phyloP scores from a whole-genome alignment of 2,797 vertebrate species.

The Sebastes cheni region DNA sequence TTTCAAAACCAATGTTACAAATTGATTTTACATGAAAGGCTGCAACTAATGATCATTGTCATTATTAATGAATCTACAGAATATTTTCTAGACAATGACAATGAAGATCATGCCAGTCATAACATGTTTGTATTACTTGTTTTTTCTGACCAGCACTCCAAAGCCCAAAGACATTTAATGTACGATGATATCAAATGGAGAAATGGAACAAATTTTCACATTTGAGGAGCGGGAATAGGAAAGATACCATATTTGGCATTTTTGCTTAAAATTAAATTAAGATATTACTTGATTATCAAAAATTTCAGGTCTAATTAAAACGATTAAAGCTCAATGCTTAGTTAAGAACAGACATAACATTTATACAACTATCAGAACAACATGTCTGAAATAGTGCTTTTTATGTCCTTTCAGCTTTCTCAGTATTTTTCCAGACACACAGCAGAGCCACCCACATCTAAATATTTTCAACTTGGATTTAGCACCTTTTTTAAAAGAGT shows the following conservation, averaged over 20 bases:
- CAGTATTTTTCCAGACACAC: background rate
- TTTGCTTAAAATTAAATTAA: background rate
- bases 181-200: background rate
- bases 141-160: background rate
- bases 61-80: background rate
- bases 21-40: background rate
- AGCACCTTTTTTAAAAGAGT: background rate
- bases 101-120: background rate
- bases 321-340: background rate
- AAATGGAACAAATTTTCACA: background rate
- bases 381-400: background rate
- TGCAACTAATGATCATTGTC: background rate
- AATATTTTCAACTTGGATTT: slow-evolving; percentile 10
- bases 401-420: background rate
- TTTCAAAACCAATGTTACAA: background rate
- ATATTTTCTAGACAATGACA: background rate
- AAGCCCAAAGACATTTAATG: background rate
- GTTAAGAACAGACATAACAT: background rate
- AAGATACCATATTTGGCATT: background rate
- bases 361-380: background rate
- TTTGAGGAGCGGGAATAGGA: background rate
- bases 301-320: background rate
- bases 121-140: background rate
- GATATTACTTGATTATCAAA: background rate
- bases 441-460: background rate